Conservation (phyloP, 1,140 invertebrate species). For the Pogonomyrmex barbatus region DNA sequence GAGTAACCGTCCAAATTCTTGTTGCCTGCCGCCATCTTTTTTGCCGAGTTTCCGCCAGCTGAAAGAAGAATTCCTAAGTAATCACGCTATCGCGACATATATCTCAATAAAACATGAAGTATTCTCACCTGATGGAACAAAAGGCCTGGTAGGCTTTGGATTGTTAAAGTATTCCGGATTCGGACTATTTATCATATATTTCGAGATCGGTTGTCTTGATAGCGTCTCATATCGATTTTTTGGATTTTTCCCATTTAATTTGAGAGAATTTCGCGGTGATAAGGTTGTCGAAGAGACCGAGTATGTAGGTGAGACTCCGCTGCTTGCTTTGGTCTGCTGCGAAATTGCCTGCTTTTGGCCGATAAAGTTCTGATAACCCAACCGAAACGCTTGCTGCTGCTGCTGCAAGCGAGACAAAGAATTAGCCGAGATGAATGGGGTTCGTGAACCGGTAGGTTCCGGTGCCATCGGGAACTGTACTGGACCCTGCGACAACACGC, state of each 20-base stretch:
- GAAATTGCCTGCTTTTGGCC: conserved; percentile 46
- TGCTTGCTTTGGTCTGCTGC: conserved; percentile 34
- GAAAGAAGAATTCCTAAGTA: conserved; percentile 77
- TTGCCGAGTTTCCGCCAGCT: neutral
- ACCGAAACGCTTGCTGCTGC: conserved; percentile 69
- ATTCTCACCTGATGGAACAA: conserved; percentile 38
- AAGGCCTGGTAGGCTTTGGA: neutral
- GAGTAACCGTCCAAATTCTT: conserved; percentile 68
- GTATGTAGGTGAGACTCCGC: neutral
- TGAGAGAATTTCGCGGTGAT: neutral
- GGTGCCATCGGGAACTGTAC: conserved; percentile 79
- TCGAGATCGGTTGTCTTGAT: conserved; percentile 52
- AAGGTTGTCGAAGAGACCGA: conserved; percentile 18
- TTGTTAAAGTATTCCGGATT: conserved; percentile 79
- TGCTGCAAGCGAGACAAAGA: conserved; percentile 62
- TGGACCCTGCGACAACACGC: conserved; percentile 80
- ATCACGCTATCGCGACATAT: conserved; percentile 68
- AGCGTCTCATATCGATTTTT: neutral
- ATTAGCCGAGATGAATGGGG: conserved; percentile 63
- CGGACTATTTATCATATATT: conserved; percentile 78
- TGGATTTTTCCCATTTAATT: neutral
- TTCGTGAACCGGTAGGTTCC: conserved; percentile 12
- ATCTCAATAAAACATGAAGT: conserved; percentile 67
- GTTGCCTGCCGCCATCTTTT: neutral
- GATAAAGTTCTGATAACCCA: conserved; percentile 71